Evolutionary conservation across 2,888 invertebrate genomes (phyloP), one percentile per base, ranked within the genome.

Genomic region (Drosophila kanekoi): DNA sequence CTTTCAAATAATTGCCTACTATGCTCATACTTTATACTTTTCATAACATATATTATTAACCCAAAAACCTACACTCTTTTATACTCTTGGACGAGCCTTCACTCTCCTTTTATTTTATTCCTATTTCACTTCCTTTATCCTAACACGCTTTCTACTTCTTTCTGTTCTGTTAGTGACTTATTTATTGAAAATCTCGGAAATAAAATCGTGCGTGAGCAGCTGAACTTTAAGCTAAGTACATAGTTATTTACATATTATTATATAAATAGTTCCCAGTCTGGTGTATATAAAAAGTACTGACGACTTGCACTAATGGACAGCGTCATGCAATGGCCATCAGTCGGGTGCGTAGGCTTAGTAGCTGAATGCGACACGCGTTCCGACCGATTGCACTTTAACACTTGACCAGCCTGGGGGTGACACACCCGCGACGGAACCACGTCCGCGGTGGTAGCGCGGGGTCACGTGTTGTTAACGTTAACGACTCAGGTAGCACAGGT

Each of bases 301-400:
- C 77, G 83, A 86, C 83, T 77, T 81, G 87, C 87, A 74, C 83
- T 86, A 83, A 82, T 86, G 81, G 72, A 28, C 70, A 71, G 47
- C 74, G 81, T 71, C 81, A 81, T 72, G 81, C 67, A 69, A 72
- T 59, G 81, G 57, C 54, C 71, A 47, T 47, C 28, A 38, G 43
- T 51, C 60, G 47, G 63, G 45, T 77, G 79, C 70, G 74, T 77
- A 43, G 74, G 72, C 68, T 48, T 40, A 57, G 33, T 49, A 16
- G 45, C 38, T 65, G 62, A 67, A 72, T 70, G 60, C 69, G 62
- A 72, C 58, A 71, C 68, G 51, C 68, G 77, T 87, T 87, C 79
- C 85, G 86, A 67, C 79, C 87, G 77, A 83, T 85, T 83, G 83
- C 83, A 79, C 82, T 81, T 83, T 87, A 85, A 87, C 83, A 83